Conservation (phyloP, 2,113 vertebrate species). For the Neodon shergylaensis region DNA sequence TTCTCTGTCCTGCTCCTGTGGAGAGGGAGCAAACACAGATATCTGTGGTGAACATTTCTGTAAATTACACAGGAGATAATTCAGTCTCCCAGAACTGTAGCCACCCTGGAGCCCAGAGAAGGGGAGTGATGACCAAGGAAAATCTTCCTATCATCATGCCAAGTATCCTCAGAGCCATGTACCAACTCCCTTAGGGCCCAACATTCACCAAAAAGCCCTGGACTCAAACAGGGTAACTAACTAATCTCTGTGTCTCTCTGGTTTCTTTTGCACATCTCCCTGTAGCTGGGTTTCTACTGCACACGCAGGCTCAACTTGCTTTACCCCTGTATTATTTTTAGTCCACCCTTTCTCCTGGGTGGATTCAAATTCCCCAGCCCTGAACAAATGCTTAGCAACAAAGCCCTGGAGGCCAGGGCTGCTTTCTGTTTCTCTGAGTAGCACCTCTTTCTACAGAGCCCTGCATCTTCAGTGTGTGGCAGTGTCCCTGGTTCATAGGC, state of each 20-base stretch:
- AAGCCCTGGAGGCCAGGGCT: constrained; percentile 54
- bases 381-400: constrained; percentile 66
- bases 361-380: constrained; percentile 53
- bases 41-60: not conserved
- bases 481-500: not conserved
- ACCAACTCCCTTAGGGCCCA: not conserved
- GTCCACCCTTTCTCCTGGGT: constrained; percentile 35
- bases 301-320: not conserved
- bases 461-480: not conserved
- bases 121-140: not conserved
- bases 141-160: too few relatives aligned
- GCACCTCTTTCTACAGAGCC: not conserved
- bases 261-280: not conserved
- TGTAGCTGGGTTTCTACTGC: not conserved
- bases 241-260: not conserved
- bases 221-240: not conserved
- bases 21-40: not conserved
- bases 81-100: not conserved
- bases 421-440: constrained; percentile 2
- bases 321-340: constrained; percentile 57
- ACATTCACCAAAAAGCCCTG: not conserved
- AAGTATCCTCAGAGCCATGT: not conserved
- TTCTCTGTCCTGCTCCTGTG: not conserved
- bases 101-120: not conserved
- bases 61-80: not conserved